Evolutionary conservation across 2,888 invertebrate genomes (phyloP), one percentile per base, ranked within the genome.

Genomic region (Luperina nickerlii): DNA sequence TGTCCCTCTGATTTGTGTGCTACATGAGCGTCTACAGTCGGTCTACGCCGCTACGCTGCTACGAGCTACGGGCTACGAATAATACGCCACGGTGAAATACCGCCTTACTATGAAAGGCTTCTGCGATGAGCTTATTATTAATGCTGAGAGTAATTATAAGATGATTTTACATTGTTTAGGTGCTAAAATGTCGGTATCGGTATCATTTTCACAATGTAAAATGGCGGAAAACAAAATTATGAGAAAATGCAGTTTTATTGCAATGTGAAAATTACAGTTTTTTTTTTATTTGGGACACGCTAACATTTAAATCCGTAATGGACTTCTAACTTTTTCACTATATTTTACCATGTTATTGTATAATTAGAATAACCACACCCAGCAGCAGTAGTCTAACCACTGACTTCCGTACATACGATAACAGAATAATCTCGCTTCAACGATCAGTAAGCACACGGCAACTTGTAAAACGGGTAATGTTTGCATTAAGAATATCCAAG

Each of bases 21-120:
- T 90, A 90, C 90, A 89, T 84, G 90, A 83, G 77, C 79, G 88
- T 88, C 90, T 90, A 88, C 87, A 83, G 71, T 60, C 27, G 76
- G 87, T 88, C 89, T 90, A 88, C 90, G 86, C 68, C 45, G 81
- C 89, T 87, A 85, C 79, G 76, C 18, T 6, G 72, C 84, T 83
- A 82, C 86, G 88, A 24, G 80, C 87, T 86, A 87, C 80, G 77
- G 48, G 79, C 65, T 82, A 85, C 73, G 63, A 79, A 69, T 84
- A 69, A 84, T 73, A 84, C 38, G 38, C 67, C 27, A 67, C 32
- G 67, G 48, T 78, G 70, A 74, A 81, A 82, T 84, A 71, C 78
- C 68, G 82, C 74, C 67, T 82, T 88, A 75, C 82, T 76, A 78
- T 82, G 79, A 87, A 87, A 84, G 79, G 80, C 72, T 87, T 81